phyloP scores from a whole-genome alignment of 2,113 vertebrate species.

The Rutilus rutilus region DNA sequence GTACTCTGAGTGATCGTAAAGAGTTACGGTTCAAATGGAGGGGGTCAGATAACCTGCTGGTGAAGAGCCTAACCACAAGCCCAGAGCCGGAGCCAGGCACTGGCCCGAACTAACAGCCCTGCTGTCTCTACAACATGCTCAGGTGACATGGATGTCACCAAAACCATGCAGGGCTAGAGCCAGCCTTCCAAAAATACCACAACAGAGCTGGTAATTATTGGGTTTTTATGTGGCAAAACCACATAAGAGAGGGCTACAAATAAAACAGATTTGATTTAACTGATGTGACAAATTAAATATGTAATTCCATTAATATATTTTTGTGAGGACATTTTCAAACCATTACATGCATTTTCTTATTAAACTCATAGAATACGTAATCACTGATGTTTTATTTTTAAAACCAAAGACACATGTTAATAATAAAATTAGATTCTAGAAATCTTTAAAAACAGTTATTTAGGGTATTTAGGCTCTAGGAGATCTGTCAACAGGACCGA shows the following conservation, averaged over 20 bases:
- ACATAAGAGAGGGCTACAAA: constrained; percentile 32
- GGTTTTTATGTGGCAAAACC: constrained; percentile 45
- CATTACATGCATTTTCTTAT: too few relatives aligned
- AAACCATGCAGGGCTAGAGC: constrained; percentile 47
- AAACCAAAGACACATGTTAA: neutral
- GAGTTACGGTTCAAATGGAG: constrained; percentile 58
- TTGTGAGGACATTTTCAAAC: neutral
- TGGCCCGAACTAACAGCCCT: constrained; percentile 56
- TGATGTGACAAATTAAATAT: neutral
- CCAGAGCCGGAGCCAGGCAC: constrained; percentile 51
- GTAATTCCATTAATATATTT: neutral
- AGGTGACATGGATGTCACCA: constrained; percentile 62
- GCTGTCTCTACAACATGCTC: constrained; percentile 72
- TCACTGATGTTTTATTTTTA: neutral
- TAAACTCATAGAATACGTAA: neutral
- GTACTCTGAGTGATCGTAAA: constrained; percentile 56
- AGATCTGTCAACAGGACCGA: neutral
- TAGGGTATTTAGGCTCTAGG: neutral
- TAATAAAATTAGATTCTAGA: neutral
- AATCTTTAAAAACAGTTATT: neutral
- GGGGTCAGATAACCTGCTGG: constrained; percentile 62
- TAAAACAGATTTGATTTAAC: constrained; percentile 6
- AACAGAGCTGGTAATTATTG: constrained; percentile 52
- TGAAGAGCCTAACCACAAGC: constrained; percentile 54
- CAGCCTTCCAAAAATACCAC: constrained; percentile 61